Conservation (phyloP, 2,113 vertebrate species). For the Sylvietta virens region DNA sequence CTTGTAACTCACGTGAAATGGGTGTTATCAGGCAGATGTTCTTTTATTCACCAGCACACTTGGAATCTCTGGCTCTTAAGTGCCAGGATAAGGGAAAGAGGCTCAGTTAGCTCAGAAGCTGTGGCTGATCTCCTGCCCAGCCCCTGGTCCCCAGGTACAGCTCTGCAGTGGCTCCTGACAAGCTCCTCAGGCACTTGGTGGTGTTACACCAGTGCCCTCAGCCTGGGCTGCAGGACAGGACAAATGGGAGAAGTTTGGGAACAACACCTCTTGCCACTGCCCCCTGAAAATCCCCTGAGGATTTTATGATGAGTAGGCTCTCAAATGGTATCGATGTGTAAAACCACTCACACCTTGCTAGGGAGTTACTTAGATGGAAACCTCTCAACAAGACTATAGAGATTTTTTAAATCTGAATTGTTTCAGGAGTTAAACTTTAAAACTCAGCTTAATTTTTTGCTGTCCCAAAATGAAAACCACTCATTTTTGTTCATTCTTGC, state of each 20-base stretch:
- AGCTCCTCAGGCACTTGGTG: background rate
- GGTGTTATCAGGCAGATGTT: constrained; percentile 66
- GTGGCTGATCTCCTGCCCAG: constrained; percentile 17
- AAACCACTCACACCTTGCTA: background rate
- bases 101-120: constrained; percentile 62
- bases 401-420: background rate
- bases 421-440: background rate
- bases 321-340: fast-evolving
- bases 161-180: background rate
- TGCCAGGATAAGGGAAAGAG: constrained; percentile 16
- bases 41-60: constrained; percentile 60
- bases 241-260: background rate
- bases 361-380: background rate
- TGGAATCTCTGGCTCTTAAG: constrained; percentile 52
- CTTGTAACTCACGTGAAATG: constrained; percentile 41
- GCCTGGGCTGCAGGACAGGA: background rate
- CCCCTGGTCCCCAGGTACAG: background rate
- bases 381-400: background rate
- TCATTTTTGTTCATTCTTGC: background rate
- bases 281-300: background rate
- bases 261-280: background rate
- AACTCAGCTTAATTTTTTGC: background rate
- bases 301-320: background rate
- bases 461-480: background rate
- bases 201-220: background rate